Base-by-base conservation (phyloP, 2,888 invertebrate species). In the Tridacna gigas region DNA sequence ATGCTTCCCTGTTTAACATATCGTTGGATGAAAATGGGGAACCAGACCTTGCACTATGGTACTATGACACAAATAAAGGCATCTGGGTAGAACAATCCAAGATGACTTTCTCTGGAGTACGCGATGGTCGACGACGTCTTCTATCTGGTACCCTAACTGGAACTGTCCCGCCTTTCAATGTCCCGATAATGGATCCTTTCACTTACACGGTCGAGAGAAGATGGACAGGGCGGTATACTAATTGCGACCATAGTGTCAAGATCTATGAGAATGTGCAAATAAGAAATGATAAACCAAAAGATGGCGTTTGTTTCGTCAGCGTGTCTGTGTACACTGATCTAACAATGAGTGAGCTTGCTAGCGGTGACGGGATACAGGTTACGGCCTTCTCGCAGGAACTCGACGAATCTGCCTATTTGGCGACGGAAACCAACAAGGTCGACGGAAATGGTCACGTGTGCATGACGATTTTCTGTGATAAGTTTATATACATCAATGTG, bases 31-130 rank as follows among this genome's bases (percentile, higher is more conserved):
- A 85, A 18, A 56, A 82, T 18, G 84, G 84, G 15, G 51, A 73
- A 48, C 84, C 84, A n/a, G 82, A 85, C 45, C 47, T 85, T 26
- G 25, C 82, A 0, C 48, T 85, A 9, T 85, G 84, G 84, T 47
- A 77, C 51, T 82, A 61, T 51, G 84, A 85, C 60, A 74, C 66
- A 18, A 85, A 85, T 26, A 85, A 85, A 66, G 84, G 84, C 9
- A 79, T 82, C n/a, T 85, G 84, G 84, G 79, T 85, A 12, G 79
- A 85, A 61, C 67, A 47, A 18, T 47, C 78, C 0, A 79, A 79
- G 60, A 79, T 82, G 79, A 65, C 22, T 28, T 79, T 82, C 60
- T 18, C 65, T 15, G 74, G 48, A 2, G 26, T 22, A 0, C 18
- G 22, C 12, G 60, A 74, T 47, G 69, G 67, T 45, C 48, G 75